phyloP scores from a whole-genome alignment of 1,140 invertebrate species.

The Heliothis virescens region DNA sequence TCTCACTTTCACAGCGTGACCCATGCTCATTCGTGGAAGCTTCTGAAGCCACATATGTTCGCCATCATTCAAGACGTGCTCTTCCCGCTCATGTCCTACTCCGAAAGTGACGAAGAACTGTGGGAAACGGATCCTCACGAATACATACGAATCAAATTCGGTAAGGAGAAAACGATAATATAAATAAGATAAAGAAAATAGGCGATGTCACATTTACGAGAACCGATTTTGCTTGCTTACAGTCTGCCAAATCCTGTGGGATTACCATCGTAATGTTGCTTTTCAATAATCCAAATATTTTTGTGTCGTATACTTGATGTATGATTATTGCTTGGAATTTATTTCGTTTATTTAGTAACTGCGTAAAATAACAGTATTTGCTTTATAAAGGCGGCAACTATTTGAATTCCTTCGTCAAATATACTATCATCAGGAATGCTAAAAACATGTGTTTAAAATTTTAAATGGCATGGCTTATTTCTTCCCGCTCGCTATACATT shows the following conservation, averaged over 20 bases:
- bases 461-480: too few species aligned
- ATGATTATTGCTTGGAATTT: not conserved
- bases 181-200: not conserved
- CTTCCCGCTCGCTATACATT: too few species aligned
- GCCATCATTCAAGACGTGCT: slow-evolving; percentile 96
- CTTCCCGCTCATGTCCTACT: slow-evolving; percentile 99
- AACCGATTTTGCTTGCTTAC: slow-evolving; percentile 22
- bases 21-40: slow-evolving; percentile 98
- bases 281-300: not conserved
- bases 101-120: slow-evolving; percentile 96
- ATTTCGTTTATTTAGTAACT: not conserved
- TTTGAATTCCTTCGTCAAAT: too few species aligned
- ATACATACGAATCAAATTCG: slow-evolving; percentile 99
- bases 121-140: slow-evolving; percentile 98
- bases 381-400: too few species aligned
- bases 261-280: slow-evolving; percentile 6
- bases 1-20: slow-evolving; percentile 87
- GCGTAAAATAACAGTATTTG: too few species aligned
- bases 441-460: too few species aligned
- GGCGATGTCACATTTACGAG: not conserved
- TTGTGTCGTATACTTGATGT: not conserved
- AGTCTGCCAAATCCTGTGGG: slow-evolving; percentile 27
- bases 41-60: slow-evolving; percentile 97
- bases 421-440: too few species aligned
- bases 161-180: slow-evolving; percentile 71